Base-by-base conservation (phyloP, 2,797 vertebrate genomes). In the Novumbra hubbsi region DNA sequence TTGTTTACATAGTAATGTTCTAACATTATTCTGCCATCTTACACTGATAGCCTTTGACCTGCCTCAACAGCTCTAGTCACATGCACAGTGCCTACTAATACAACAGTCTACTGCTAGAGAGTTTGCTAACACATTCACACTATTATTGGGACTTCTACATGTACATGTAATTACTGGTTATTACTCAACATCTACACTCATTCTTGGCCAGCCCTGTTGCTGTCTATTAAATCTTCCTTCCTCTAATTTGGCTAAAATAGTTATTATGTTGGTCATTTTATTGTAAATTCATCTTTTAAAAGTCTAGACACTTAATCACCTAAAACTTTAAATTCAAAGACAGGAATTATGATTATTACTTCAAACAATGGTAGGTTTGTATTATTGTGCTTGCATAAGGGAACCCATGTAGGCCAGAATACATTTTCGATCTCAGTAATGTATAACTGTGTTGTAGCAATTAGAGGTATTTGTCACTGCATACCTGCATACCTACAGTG, bases 331-430 rank as follows among this genome's bases (percentile, higher is more conserved):
- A 63, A 27, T 28, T 27, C 60, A 63, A 63, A 27, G 19, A 15
- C 24, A 27, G 11, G 28, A 76, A 83, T 76, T 19, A 76, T 19
- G 82, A 76, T 84, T 84, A 41, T 70, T 49, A 81, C 57, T 15
- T 75, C 11, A 84, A 81, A 82, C 69, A 73, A 49, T 12, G 19
- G 21, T 11, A 50, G 49, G 17, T 17, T 17, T 19, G 11, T 81
- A 16, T 72, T 55, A n/a, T n/a, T n/a, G 48, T 16, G 15, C 38
- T 49, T 0, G 60, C 14, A 5, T 16, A 15, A 49, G 21, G 5
- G 15, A 24, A 49, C 12, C 15, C 11, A 21, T 68, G 21, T 38
- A 38, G 5, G 27, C 5, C 24, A 49, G 67, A 63, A 63, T 63
- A 63, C 19, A 38, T 8, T 55, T 55, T 19, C 9, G 28, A 16